phyloP scores from a whole-genome alignment of 1,140 invertebrate species.

The Augochlora pura region DNA sequence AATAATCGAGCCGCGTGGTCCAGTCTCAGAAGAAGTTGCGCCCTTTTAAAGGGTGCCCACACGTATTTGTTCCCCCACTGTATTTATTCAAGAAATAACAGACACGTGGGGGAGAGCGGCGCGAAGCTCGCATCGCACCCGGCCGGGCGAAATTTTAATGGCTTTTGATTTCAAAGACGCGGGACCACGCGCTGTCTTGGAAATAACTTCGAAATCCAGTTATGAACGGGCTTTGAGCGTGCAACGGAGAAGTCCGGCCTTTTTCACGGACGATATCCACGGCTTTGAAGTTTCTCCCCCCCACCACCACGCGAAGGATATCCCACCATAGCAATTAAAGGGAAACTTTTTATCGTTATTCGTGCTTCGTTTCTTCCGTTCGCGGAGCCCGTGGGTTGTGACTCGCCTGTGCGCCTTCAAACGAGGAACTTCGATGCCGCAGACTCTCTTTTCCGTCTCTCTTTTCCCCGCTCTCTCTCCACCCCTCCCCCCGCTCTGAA shows the following conservation, averaged over 20 bases:
- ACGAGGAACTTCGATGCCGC: slow-evolving; percentile 52
- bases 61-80: no score
- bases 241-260: neutral
- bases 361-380: slow-evolving; percentile 13
- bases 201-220: slow-evolving; percentile 26
- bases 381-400: no score
- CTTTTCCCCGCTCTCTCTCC: neutral
- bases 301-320: slow-evolving; percentile 21
- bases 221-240: slow-evolving; percentile 12
- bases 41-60: no score
- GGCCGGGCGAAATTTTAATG: neutral
- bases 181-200: neutral
- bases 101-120: no score
- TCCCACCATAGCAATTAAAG: slow-evolving; percentile 56
- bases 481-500: slow-evolving; percentile 45
- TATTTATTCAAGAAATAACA: neutral
- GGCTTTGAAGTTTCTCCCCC: slow-evolving; percentile 59
- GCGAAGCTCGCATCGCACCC: neutral
- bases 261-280: slow-evolving; percentile 48
- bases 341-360: slow-evolving; percentile 55
- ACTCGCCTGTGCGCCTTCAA: slow-evolving; percentile 16
- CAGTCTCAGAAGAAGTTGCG: no score
- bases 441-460: slow-evolving; percentile 43
- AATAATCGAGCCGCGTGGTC: no score
- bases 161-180: slow-evolving; percentile 6